Base-by-base conservation (phyloP, 2,113 vertebrate genomes). In the Passer domesticus region DNA sequence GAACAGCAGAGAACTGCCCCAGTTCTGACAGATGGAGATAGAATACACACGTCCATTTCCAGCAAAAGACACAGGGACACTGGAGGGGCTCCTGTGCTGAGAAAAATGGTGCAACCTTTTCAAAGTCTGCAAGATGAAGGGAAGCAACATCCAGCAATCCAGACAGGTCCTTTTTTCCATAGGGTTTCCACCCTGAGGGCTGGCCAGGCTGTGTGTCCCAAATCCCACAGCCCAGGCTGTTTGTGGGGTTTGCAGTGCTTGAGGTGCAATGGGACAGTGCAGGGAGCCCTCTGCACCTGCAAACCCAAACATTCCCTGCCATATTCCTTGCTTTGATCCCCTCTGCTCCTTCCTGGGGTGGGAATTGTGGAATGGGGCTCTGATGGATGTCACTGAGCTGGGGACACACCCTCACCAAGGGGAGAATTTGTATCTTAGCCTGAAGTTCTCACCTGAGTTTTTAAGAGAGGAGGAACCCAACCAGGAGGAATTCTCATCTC, bases 171-270 rank as follows among this genome's bases (percentile, higher is more conserved):
- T 50, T 67, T 17, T 58, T 22, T 15, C 53, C 8, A 1, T 1
- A 24, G 27, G 25, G 6, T 33, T 81, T 13, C 15, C 50, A 6
- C 12, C 12, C 23, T 0, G 0, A 63, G 88, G 39, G 20, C 46
- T 67, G 56, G 15, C 37, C 35, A 8, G 62, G 31, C 27, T 25
- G 12, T 16, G 31, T 3, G 31, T 6, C 47, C 81, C 39, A 13
- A 5, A 11, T 13, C 9, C 35, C 58, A 4, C 31, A 31, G 1
- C 62, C 41, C 68, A 13, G 9, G 33, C 0, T 7, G 28, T 5
- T 2, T 37, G 30, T 31, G 63, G 72, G 10, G 25, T 35, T 55
- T 62, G 33, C 52, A 59, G 67, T 11, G 43, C 72, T 53, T 63
- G 16, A 9, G 66, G 35, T 16, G n/a, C 62, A 11, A 6, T 6